Conservation (phyloP, 1,140 invertebrate genomes). For the Aphis gossypii region DNA sequence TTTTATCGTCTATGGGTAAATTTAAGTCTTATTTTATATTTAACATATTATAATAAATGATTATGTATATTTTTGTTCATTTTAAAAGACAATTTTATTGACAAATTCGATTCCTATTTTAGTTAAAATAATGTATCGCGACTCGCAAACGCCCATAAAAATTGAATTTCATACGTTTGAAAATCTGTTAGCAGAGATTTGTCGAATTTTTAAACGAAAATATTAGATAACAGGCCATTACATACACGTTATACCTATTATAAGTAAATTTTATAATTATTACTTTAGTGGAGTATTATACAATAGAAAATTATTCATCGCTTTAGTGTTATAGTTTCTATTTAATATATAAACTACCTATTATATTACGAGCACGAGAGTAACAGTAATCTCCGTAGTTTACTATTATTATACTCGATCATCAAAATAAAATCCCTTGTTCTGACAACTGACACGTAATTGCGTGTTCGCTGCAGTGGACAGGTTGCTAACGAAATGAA, state of each 20-base stretch:
- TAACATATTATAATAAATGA: no score
- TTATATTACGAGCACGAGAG: neutral
- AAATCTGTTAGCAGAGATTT: neutral
- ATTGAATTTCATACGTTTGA: neutral
- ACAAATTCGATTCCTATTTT: no score
- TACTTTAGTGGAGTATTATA: neutral
- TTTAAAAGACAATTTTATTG: no score
- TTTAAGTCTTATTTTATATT: neutral
- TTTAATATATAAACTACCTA: neutral
- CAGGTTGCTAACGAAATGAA: neutral
- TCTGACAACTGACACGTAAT: neutral
- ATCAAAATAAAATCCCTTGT: neutral
- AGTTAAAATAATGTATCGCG: neutral
- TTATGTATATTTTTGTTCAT: no score
- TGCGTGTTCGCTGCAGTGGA: neutral
- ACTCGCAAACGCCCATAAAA: neutral
- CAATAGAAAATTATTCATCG: neutral
- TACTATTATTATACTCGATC: neutral
- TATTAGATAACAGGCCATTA: neutral
- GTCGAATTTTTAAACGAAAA: neutral
- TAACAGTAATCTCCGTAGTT: neutral
- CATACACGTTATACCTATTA: neutral
- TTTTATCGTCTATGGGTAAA: neutral
- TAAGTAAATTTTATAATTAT: neutral
- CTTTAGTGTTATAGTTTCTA: neutral